Percentiles rank a stretch among this genome's conserved stretches.
Evolutionary conservation across 2,113 vertebrate genomes (phyloP).

Genomic region (Scatophagus argus): DNA sequence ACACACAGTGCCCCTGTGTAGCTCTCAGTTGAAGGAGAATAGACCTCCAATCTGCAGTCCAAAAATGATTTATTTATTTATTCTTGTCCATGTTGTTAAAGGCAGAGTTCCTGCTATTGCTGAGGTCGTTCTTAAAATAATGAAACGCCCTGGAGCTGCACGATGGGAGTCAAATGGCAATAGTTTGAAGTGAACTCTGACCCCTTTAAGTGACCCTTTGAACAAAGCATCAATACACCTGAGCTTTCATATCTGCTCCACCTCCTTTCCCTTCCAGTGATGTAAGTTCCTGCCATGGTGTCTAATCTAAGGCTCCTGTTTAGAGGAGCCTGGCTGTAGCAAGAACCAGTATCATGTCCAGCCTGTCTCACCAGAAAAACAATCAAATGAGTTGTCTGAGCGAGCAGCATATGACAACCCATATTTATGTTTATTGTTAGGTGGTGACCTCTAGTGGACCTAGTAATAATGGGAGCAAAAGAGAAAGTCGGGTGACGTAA

Average conservation of each 20-base stretch:
- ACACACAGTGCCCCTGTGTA: not conserved
- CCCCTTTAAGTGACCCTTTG: slow-evolving; percentile 29
- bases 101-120: slow-evolving; percentile 25
- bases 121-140: slow-evolving; percentile 19
- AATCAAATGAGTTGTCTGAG: no score
- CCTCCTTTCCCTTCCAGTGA: not conserved
- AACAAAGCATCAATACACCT: slow-evolving; percentile 38
- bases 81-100: slow-evolving; percentile 16
- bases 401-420: no score
- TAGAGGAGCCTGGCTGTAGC: not conserved
- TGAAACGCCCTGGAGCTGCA: slow-evolving; percentile 38
- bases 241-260: slow-evolving; percentile 22
- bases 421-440: no score
- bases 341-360: slow-evolving; percentile 9
- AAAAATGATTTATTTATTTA: slow-evolving; percentile 20
- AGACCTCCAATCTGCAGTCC: not conserved
- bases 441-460: no score
- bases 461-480: no score
- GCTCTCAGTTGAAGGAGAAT: not conserved
- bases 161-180: slow-evolving; percentile 12
- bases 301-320: slow-evolving; percentile 32
- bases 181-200: slow-evolving; percentile 54
- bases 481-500: no score
- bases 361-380: no score
- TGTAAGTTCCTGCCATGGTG: not conserved